These are phyloP conservation scores for Enteromius mattozi DNA, from an alignment of 2,797 vertebrate species.

Conservation along the genomic window DNA sequence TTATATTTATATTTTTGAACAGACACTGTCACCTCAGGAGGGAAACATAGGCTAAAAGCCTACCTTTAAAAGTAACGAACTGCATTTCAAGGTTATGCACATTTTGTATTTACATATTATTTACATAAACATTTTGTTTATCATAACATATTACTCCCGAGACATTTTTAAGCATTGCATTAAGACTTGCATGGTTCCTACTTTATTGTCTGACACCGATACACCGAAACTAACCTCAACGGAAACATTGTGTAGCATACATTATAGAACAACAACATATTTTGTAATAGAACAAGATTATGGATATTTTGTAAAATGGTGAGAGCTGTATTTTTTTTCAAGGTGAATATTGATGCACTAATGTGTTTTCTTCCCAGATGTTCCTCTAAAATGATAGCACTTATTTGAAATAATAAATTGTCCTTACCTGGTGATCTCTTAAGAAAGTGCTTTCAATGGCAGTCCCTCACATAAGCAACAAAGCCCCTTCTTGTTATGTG, in stretches of 20 bases:
- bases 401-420: constrained; percentile 14
- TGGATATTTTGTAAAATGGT: not conserved
- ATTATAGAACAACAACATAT: not conserved
- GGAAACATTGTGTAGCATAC: not conserved
- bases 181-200: not conserved
- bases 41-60: not conserved
- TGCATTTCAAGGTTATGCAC: not conserved
- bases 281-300: not conserved
- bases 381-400: constrained; percentile 4
- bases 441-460: constrained; percentile 11
- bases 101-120: not conserved
- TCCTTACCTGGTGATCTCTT: constrained; percentile 8
- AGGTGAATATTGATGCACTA: constrained; percentile 28
- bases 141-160: not conserved
- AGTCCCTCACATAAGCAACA: not conserved
- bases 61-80: not conserved
- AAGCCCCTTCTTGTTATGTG: not conserved
- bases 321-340: constrained; percentile 11
- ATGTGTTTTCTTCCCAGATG: constrained; percentile 12
- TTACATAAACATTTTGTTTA: not conserved
- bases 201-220: not conserved
- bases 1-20: not conserved
- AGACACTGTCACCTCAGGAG: not conserved
- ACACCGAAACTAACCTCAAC: not conserved
- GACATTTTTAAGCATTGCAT: not conserved